Conservation (phyloP, 2,797 vertebrate species). For the Merluccius polli region DNA sequence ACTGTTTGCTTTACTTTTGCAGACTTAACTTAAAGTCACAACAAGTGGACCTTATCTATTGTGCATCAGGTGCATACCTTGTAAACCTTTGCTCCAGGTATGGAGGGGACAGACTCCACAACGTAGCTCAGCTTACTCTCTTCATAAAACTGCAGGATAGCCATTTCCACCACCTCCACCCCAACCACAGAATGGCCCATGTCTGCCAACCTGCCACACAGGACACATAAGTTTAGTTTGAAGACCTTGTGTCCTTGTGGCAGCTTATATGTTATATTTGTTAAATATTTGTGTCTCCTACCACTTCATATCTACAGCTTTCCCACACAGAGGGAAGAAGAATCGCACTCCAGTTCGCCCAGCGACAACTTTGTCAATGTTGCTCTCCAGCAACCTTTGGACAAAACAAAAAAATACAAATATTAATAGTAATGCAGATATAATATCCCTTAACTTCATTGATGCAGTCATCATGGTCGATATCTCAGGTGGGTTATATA, state of each 20-base stretch:
- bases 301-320: constrained; percentile 97
- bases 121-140: constrained; percentile 79
- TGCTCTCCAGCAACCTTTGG: constrained; percentile 75
- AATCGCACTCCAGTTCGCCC: constrained; percentile 75
- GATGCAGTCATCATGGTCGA: no score
- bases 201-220: constrained; percentile 81
- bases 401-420: neutral
- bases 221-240: neutral
- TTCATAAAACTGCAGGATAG: constrained; percentile 81
- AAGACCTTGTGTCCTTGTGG: neutral
- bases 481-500: no score
- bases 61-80: constrained; percentile 66
- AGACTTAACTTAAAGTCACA: no score
- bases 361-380: constrained; percentile 76
- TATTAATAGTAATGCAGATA: no score
- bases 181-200: constrained; percentile 83
- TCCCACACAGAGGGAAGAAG: constrained; percentile 95
- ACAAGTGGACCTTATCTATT: no score
- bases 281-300: no score
- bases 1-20: no score
- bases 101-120: constrained; percentile 72
- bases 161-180: constrained; percentile 84
- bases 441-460: no score
- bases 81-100: constrained; percentile 80
- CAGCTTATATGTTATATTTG: no score